Evolutionary conservation across 30 jellyfish, hydroid and myxozoan genomes (phyloP).

Genomic region (Aurelia sp.): DNA sequence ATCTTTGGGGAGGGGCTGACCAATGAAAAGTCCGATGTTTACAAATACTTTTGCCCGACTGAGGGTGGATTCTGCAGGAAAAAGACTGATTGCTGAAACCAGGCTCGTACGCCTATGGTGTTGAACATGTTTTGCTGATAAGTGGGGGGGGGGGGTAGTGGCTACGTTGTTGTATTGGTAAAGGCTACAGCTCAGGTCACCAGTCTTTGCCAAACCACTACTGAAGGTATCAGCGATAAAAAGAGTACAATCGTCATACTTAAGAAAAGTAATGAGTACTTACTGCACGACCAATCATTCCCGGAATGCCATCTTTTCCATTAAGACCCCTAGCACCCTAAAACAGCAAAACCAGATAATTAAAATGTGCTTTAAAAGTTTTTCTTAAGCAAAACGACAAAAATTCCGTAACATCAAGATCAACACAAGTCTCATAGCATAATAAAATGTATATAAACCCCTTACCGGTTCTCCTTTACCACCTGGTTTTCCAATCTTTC

Average conservation of each 20-base stretch:
- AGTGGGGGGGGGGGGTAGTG: no score
- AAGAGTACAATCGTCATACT: neutral
- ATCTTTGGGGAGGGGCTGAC: no score
- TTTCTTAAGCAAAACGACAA: neutral
- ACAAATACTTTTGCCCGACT: no score
- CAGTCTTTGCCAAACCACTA: neutral
- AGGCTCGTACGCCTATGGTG: no score
- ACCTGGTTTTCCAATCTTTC: conserved; percentile 49
- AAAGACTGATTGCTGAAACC: no score
- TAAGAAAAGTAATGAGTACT: neutral
- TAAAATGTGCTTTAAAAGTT: neutral
- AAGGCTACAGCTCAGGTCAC: no score
- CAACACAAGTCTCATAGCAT: neutral
- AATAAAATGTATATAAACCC: neutral
- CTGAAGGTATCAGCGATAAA: neutral
- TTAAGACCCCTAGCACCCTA: conserved; percentile 62
- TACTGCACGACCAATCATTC: conserved; percentile 57
- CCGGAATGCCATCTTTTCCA: conserved; percentile 68
- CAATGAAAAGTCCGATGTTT: no score
- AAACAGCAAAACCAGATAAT: neutral
- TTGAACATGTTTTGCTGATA: no score
- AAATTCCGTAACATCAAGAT: neutral
- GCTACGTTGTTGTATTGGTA: no score
- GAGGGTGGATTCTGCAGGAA: no score
- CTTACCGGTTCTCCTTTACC: conserved; percentile 52